phyloP scores from a whole-genome alignment of 30 jellyfish, hydroid and myxozoan species.

The Chrysaora quinquecirrha region DNA sequence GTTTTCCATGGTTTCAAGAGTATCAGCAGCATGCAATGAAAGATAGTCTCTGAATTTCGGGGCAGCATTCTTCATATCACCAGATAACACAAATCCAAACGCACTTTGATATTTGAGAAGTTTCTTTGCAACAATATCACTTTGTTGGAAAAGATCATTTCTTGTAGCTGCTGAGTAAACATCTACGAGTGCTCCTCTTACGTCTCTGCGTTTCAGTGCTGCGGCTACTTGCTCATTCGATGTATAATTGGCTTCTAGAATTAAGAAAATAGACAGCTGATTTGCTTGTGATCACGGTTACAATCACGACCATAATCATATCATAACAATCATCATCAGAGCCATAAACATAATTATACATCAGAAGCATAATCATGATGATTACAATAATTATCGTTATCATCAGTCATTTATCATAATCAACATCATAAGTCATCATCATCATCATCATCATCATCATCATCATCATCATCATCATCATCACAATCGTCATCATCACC shows the following conservation, averaged over 20 bases:
- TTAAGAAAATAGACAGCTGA: too few relatives aligned
- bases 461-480: too few relatives aligned
- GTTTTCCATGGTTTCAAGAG: constrained; percentile 9
- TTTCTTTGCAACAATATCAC: constrained; percentile 56
- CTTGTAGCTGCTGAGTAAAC: constrained; percentile 77
- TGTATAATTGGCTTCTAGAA: constrained; percentile 51
- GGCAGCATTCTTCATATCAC: constrained; percentile 58
- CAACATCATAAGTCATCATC: too few relatives aligned
- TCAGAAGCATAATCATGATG: too few relatives aligned
- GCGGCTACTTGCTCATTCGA: constrained; percentile 63
- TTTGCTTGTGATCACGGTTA: too few relatives aligned
- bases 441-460: too few relatives aligned
- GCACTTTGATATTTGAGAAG: constrained; percentile 64
- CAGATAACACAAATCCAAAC: constrained; percentile 74
- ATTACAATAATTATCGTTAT: too few relatives aligned
- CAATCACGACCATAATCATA: too few relatives aligned
- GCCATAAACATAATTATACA: too few relatives aligned
- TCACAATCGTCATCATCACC: too few relatives aligned
- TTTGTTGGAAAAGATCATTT: constrained; percentile 32
- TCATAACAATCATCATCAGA: too few relatives aligned
- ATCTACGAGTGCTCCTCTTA: constrained; percentile 78
- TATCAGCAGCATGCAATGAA: constrained; percentile 10
- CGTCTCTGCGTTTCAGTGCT: constrained; percentile 70
- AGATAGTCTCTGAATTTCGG: constrained; percentile 39
- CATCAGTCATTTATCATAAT: too few relatives aligned